Evolutionary conservation across 2,888 invertebrate species (phyloP), one percentile per base, ranked within the genome.

Genomic region (Lithosia quadra): DNA sequence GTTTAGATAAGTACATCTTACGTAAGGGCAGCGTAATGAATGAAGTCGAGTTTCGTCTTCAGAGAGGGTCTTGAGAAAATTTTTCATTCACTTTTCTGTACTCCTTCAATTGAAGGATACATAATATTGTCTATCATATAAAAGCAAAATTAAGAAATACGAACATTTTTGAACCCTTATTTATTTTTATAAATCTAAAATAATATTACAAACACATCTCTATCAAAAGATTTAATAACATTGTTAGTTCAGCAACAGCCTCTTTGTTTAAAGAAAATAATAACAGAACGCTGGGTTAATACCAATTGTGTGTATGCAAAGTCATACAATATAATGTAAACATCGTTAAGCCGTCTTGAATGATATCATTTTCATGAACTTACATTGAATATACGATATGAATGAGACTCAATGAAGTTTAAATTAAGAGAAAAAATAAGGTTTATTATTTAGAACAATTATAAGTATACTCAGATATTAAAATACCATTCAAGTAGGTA

Each of bases 1-100:
- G 81, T 88, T 86, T 79, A 86, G 88, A 87, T 89, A 89, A 89
- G 84, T 82, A 77, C 73, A 73, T 86, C 92, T 94, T 94, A 94
- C 94, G 93, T 94, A 94, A 94, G 94, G 85, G 79, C 71, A 82
- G 71, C 73, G 74, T 78, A 82, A 77, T 80, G 82, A 80, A 84
- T 80, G 78, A 86, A 84, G 71, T 85, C 81, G 79, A 80, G 81
- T 83, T 79, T 72, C 68, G 64, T 77, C 77, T 72, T 71, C 24
- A n/a, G 61, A 57, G 66, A 72, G 65, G 13, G 67, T 55, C 18
- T 56, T 56, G 15, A 21, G 22, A 24, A 55, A 33, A 65, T 22
- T 55, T 49, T 49, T 2, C n/a, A n/a, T n/a, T n/a, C 49, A 49
- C 49, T n/a, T 49, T 49, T 49, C 49, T 49, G 49, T 18, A 9